phyloP scores from a whole-genome alignment of 1,140 invertebrate genomes.

The Heliconius hermathena region DNA sequence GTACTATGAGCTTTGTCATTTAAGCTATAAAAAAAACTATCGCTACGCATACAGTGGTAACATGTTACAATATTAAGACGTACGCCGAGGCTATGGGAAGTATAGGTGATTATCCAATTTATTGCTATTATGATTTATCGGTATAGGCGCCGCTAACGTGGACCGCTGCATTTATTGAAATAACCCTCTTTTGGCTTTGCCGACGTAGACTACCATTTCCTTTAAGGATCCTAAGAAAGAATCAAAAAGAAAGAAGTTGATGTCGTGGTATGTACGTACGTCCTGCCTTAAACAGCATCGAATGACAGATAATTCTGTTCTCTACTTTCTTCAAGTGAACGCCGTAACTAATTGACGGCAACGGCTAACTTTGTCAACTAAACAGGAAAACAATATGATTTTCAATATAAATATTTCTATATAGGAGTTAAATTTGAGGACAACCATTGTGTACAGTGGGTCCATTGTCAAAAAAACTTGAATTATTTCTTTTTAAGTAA shows the following conservation, averaged over 20 bases:
- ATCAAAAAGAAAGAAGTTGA: not conserved
- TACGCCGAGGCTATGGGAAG: constrained; percentile 72
- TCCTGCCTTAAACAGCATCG: not conserved
- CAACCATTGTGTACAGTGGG: no score
- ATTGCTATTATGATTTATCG: constrained; percentile 76
- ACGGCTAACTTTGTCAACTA: no score
- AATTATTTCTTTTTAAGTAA: no score
- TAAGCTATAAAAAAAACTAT: not conserved
- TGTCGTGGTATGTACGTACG: not conserved
- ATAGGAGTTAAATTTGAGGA: no score
- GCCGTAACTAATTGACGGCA: no score
- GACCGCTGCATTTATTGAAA: constrained; percentile 44
- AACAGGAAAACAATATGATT: no score
- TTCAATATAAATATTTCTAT: no score
- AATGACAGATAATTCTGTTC: not conserved
- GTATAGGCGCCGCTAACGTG: constrained; percentile 66
- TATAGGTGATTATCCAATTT: constrained; percentile 73
- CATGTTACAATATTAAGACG: constrained; percentile 44
- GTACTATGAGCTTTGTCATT: not conserved
- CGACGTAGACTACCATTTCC: not conserved
- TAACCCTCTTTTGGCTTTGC: constrained; percentile 4
- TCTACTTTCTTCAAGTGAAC: no score
- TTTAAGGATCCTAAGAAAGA: not conserved
- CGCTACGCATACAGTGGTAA: constrained; percentile 14
- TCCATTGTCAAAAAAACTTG: no score